Percentiles rank a stretch among this genome's conserved stretches.
Evolutionary conservation across 2,113 vertebrate species (phyloP).

Genomic region (Crotalus horridus): DNA sequence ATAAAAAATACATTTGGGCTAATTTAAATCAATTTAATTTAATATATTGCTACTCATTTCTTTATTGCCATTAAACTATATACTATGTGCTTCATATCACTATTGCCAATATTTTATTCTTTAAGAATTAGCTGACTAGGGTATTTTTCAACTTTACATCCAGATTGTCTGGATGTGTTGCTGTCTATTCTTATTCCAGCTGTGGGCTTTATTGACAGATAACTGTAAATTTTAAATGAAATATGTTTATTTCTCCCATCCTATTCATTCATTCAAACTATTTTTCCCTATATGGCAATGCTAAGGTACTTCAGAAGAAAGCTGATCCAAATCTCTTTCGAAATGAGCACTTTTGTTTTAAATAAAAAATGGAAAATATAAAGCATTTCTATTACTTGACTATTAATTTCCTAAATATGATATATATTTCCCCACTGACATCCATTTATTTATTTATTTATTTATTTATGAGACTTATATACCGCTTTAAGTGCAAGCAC

Average conservation of each 20-base stretch:
- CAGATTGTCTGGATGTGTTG: neutral
- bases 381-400: slow-evolving; percentile 42
- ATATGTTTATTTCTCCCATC: neutral
- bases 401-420: slow-evolving; percentile 48
- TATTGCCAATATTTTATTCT: neutral
- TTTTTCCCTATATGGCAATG: slow-evolving; percentile 22
- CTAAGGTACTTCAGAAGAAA: slow-evolving; percentile 24
- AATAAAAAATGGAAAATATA: slow-evolving; percentile 10
- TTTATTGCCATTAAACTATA: slow-evolving; percentile 18
- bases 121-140: slow-evolving; percentile 28
- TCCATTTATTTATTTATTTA: slow-evolving; percentile 1
- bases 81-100: neutral
- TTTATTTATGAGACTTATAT: too few relatives aligned
- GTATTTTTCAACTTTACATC: neutral
- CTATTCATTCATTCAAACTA: slow-evolving; percentile 1
- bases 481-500: too few relatives aligned
- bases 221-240: slow-evolving; percentile 13
- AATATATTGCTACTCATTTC: neutral
- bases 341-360: slow-evolving; percentile 5
- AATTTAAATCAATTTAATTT: neutral
- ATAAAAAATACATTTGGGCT: neutral
- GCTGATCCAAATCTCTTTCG: slow-evolving; percentile 9
- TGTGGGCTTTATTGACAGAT: slow-evolving; percentile 27
- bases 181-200: accelerated
- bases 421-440: slow-evolving; percentile 36